These are phyloP conservation scores for Drosophila sordidula DNA, from an alignment of 2,888 invertebrate genomes.

Conservation along the genomic window DNA sequence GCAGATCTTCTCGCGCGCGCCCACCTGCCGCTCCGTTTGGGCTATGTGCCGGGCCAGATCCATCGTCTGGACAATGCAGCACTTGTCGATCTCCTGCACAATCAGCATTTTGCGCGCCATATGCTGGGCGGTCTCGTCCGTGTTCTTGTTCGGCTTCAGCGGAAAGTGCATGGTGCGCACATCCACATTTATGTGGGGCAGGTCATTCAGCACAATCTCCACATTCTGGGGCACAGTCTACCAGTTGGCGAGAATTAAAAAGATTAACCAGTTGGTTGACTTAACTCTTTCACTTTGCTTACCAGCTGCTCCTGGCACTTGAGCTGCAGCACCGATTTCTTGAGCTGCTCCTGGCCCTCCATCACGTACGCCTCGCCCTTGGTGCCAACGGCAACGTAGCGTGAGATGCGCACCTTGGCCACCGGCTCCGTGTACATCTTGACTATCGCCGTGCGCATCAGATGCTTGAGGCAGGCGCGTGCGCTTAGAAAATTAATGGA, in stretches of 20 bases:
- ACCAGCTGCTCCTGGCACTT: conserved; percentile 79
- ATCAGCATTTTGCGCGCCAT: conserved; percentile 88
- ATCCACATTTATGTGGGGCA: conserved; percentile 60
- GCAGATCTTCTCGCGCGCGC: conserved; percentile 87
- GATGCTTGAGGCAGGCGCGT: conserved; percentile 85
- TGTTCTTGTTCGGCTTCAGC: conserved; percentile 16
- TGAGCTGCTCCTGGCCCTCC: conserved; percentile 43
- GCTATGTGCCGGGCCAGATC: conserved; percentile 86
- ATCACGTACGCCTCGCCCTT: conserved; percentile 45
- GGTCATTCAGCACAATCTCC: conserved; percentile 64
- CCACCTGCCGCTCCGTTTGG: conserved; percentile 86
- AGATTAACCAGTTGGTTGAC: no score
- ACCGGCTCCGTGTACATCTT: conserved; percentile 86
- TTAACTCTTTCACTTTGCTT: conserved; percentile 15
- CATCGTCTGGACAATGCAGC: conserved; percentile 87
- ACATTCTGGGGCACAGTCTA: conserved; percentile 57
- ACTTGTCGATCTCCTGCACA: conserved; percentile 87
- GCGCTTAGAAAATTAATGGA: conserved; percentile 85
- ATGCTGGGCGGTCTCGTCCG: conserved; percentile 60
- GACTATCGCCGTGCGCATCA: conserved; percentile 83
- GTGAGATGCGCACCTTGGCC: conserved; percentile 86
- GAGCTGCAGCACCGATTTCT: conserved; percentile 54
- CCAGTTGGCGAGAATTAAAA: no score
- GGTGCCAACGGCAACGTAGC: conserved; percentile 80
- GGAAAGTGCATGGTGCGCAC: conserved; percentile 49